Evolutionary conservation across 2,113 vertebrate species (phyloP), one percentile per base, ranked within the genome.

Genomic region (Vanacampus margaritifer): DNA sequence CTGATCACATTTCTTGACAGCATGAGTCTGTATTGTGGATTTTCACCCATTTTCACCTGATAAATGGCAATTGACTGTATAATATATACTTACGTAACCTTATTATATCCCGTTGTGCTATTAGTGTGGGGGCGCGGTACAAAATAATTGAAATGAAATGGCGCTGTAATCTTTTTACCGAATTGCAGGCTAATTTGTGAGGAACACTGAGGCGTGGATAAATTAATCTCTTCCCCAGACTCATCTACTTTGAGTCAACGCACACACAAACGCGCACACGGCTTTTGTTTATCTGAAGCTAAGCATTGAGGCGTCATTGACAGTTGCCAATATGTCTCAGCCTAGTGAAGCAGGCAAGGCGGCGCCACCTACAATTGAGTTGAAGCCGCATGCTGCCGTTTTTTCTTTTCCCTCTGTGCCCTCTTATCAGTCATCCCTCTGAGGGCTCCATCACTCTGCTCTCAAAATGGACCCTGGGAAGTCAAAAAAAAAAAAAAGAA

Each of bases 261-360:
- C 57, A 74, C 46, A 66, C 26, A 66, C 58, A 69, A 67, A 71
- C 62, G 70, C 56, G 78, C 65, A 64, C 35, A 71, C 61, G 66
- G 69, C 61, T 62, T 59, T 82, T 87, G 80, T 89, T 86, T 87
- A 82, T 85, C 66, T 79, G 71, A 73, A 87, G 78, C 79, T 73
- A 83, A 74, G 61, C 76, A 76, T 72, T 83, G 84, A 85, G 81
- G 84, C 80, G 51, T 85, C 78, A 75, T 87, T 88, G 89, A 90
- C 80, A 87, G 85, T 79, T 43, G 82, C 82, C 87, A 88, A 87
- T 87, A 80, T 74, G 87, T 88, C 82, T 87, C 78, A 67, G 83
- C 75, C 71, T 85, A 87, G 80, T 88, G 86, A 89, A 91, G 89
- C 90, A 86, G 68, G 68, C 83, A 86, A 81, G 82, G 84, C 84